Evolutionary conservation across 1,140 invertebrate species (phyloP).

Genomic region (Gonatopus flavifemur): DNA sequence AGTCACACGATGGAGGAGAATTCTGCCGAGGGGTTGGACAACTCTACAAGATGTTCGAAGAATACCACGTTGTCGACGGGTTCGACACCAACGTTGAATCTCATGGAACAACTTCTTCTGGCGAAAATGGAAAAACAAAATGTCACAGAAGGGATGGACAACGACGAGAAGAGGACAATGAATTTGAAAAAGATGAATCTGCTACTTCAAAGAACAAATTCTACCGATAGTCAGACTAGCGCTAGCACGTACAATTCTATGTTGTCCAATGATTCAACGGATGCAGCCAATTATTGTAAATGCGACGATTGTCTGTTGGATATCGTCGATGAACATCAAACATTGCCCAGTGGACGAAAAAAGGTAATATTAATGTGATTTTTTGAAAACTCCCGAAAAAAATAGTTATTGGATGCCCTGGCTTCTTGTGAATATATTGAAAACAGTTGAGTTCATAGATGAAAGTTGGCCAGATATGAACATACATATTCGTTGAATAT

Average conservation of each 20-base stretch:
- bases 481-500: too few species aligned
- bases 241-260: constrained; percentile 69
- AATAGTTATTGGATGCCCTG: too few species aligned
- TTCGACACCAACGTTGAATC: constrained; percentile 59
- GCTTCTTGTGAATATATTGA: too few species aligned
- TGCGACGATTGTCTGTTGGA: constrained; percentile 83
- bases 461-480: too few species aligned
- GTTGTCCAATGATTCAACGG: constrained; percentile 61
- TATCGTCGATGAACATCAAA: constrained; percentile 73
- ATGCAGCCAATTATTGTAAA: constrained; percentile 62
- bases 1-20: constrained; percentile 23
- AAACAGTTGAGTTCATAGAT: too few species aligned
- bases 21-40: too few species aligned
- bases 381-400: not conserved
- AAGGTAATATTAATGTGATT: constrained; percentile 57
- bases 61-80: constrained; percentile 24
- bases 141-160: constrained; percentile 22
- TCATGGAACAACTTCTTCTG: constrained; percentile 76
- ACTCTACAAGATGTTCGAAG: too few species aligned
- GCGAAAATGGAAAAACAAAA: constrained; percentile 71
- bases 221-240: constrained; percentile 76
- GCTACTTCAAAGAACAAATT: constrained; percentile 73
- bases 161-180: not conserved
- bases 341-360: constrained; percentile 61
- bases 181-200: constrained; percentile 27